Base-by-base conservation (phyloP, 2,888 invertebrate genomes). In the Ischnura elegans region DNA sequence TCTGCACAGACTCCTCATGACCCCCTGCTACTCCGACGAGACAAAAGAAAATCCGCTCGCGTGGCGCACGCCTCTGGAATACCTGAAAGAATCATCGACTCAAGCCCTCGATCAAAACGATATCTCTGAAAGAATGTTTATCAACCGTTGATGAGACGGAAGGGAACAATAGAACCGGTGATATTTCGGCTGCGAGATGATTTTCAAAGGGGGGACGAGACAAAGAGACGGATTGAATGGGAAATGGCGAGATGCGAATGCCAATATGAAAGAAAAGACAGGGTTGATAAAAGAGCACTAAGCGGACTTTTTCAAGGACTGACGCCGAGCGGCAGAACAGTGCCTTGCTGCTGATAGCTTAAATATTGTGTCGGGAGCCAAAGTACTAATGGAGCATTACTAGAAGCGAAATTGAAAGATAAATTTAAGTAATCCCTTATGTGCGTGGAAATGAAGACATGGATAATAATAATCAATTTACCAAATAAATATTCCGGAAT, bases 51-150 rank as follows among this genome's bases (percentile, higher is more conserved):
- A 86, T 86, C 86, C n/a, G 86, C 25, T 19, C 43, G 25, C 16
- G 43, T n/a, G 43, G 45, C 86, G 43, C 46, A 86, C 86, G 86
- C 86, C 45, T 46, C 4, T n/a, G 45, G 86, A 86, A 86, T 86
- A 46, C 45, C 0, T 76, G n/a, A 85, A 86, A 45, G 0, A 86
- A 86, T 21, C n/a, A n/a, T 25, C 86, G 46, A 86, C n/a, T 46
- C 86, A 45, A 25, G 5, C n/a, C 46, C 86, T 25, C 10, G 86
- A 43, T 86, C 86, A 76, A 76, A 76, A 76, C 16, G 76, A 76
- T 36, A 36, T 29, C 36, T 36, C 46, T 46, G 86, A 86, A 86
- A 86, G 86, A 45, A 86, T 86, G 86, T 46, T 43, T 86, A 86
- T 29, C 46, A 46, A 46, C 45, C n/a, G 36, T 45, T 10, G n/a